Conservation (phyloP, 2,888 invertebrate genomes). For the Linnaemya vulpina region DNA sequence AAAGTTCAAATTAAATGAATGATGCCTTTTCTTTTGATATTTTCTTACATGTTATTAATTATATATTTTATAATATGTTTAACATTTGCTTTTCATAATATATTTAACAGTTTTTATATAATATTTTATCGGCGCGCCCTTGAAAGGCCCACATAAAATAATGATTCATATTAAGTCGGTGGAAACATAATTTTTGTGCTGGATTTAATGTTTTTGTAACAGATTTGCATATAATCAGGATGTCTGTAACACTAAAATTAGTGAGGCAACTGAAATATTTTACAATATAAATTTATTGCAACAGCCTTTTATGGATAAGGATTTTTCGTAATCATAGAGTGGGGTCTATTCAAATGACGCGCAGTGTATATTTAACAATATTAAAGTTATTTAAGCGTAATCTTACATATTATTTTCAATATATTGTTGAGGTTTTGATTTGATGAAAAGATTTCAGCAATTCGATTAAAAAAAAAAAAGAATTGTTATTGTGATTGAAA, state of each 20-base stretch:
- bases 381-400: constrained; percentile 66
- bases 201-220: too few species aligned
- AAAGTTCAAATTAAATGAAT: neutral
- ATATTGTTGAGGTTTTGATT: neutral
- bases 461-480: neutral
- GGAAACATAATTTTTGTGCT: too few species aligned
- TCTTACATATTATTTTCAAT: constrained; percentile 5
- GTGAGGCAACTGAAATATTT: too few species aligned
- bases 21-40: neutral
- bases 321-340: too few species aligned
- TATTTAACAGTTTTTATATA: constrained; percentile 21
- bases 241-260: too few species aligned
- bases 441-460: neutral
- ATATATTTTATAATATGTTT: neutral
- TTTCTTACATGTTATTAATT: neutral
- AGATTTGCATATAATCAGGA: too few species aligned
- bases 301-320: too few species aligned
- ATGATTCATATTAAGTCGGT: too few species aligned
- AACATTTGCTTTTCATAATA: constrained; percentile 4
- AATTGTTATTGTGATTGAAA: neutral
- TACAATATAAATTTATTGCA: too few species aligned
- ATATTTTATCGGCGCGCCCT: constrained; percentile 4
- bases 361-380: constrained; percentile 38
- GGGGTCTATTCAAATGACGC: too few species aligned
- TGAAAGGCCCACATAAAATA: too few species aligned